These are phyloP conservation scores for Coregonus ussuriensis DNA, from an alignment of 2,797 vertebrate species.

Conservation along the genomic window DNA sequence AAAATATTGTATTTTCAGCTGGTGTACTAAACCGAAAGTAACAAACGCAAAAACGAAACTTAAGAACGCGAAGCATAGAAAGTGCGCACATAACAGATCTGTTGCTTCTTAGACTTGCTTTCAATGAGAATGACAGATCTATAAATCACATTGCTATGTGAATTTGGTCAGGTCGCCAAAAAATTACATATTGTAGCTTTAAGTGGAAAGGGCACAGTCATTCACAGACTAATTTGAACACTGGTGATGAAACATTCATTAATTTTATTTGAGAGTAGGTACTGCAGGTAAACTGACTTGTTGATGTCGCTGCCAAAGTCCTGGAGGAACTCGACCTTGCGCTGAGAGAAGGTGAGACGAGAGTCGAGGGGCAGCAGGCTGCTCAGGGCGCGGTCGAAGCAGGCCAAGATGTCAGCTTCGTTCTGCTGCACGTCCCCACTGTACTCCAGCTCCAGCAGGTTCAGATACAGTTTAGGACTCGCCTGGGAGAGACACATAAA, in stretches of 20 bases:
- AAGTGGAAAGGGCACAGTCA: neutral
- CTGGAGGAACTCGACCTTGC: conserved; percentile 97
- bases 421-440: conserved; percentile 90
- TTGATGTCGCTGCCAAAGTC: conserved; percentile 96
- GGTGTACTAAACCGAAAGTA: too few species aligned
- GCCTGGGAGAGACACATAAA: conserved; percentile 70
- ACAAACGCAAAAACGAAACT: too few species aligned
- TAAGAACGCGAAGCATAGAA: too few species aligned
- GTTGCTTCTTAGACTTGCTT: too few species aligned
- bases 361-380: conserved; percentile 86
- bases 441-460: conserved; percentile 95
- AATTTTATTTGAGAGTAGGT: neutral
- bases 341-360: conserved; percentile 90
- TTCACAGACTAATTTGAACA: neutral
- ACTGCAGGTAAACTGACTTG: conserved; percentile 74
- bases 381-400: conserved; percentile 89
- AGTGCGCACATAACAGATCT: too few species aligned
- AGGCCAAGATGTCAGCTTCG: conserved; percentile 88
- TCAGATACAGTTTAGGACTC: conserved; percentile 92
- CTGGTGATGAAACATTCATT: neutral
- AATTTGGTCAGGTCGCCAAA: too few species aligned
- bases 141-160: too few species aligned
- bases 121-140: too few species aligned
- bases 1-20: too few species aligned
- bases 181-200: too few species aligned